Percentiles rank a stretch among this genome's conserved stretches.
Evolutionary conservation across 2,113 vertebrate genomes (phyloP).

Genomic region (Tachuris rubrigastra): DNA sequence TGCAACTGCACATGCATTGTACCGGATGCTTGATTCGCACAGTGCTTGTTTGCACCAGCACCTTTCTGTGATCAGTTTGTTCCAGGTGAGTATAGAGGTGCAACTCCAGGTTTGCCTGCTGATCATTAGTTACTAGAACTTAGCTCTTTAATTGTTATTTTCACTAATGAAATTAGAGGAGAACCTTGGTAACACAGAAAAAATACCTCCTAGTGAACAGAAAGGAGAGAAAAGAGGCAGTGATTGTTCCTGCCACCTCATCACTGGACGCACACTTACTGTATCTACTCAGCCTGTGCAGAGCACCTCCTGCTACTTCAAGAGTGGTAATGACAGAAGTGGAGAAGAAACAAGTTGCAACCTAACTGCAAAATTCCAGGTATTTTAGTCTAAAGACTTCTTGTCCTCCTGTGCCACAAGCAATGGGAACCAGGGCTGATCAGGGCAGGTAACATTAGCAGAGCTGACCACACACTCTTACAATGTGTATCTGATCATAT

Average conservation of each 20-base stretch:
- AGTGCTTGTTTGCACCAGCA: neutral
- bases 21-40: fast-evolving
- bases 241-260: neutral
- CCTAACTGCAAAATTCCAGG: neutral
- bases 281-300: neutral
- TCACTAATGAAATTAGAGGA: neutral
- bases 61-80: neutral
- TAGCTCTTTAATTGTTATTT: neutral
- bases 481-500: neutral
- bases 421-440: neutral
- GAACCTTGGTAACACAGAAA: neutral
- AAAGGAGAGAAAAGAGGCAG: neutral
- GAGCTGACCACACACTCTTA: neutral
- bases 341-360: neutral
- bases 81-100: neutral
- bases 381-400: neutral
- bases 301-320: neutral
- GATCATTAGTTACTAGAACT: neutral
- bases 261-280: neutral
- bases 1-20: fast-evolving
- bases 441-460: neutral
- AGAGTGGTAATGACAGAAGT: neutral
- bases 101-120: neutral
- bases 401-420: neutral
- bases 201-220: neutral